Percentiles rank a stretch among this genome's conserved stretches.
phyloP scores from a whole-genome alignment of 2,797 vertebrate genomes.

The Arrhamphus sclerolepis region DNA sequence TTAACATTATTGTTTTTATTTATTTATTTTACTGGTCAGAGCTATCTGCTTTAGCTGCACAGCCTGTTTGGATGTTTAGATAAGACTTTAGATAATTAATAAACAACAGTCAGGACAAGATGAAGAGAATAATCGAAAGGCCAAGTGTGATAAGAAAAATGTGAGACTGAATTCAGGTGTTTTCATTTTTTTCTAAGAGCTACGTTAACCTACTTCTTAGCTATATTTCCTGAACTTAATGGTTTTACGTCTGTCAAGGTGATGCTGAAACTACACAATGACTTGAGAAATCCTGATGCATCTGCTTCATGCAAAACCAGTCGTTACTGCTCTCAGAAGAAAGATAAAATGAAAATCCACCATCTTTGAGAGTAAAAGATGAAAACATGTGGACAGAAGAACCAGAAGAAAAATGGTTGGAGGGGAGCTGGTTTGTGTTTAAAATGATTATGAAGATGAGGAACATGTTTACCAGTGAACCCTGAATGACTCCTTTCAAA shows the following conservation, averaged over 20 bases:
- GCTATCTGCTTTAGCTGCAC: not conserved
- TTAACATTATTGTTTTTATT: slow-evolving; percentile 1
- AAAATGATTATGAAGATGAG: slow-evolving; percentile 46
- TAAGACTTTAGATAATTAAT: too few species aligned
- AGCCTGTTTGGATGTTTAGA: not conserved
- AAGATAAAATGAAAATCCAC: slow-evolving; percentile 13
- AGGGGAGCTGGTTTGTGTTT: slow-evolving; percentile 15
- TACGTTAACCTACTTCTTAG: too few species aligned
- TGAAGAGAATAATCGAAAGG: not conserved
- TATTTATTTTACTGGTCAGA: not conserved
- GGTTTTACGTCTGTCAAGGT: not conserved
- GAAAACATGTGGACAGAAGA: slow-evolving; percentile 22
- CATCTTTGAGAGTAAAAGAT: slow-evolving; percentile 13
- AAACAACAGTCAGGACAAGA: too few species aligned
- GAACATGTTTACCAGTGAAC: slow-evolving; percentile 53
- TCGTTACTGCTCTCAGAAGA: slow-evolving; percentile 6
- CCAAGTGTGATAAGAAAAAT: not conserved
- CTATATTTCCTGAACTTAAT: not conserved
- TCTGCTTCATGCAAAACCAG: slow-evolving; percentile 11
- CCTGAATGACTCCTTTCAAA: slow-evolving; percentile 43
- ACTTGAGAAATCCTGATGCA: not conserved
- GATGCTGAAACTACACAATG: not conserved
- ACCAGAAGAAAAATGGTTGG: too few species aligned
- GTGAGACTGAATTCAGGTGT: not conserved
- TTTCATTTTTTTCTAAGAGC: not conserved